Evolutionary conservation across 2,888 invertebrate species (phyloP).

Genomic region (Pheosia gnoma): DNA sequence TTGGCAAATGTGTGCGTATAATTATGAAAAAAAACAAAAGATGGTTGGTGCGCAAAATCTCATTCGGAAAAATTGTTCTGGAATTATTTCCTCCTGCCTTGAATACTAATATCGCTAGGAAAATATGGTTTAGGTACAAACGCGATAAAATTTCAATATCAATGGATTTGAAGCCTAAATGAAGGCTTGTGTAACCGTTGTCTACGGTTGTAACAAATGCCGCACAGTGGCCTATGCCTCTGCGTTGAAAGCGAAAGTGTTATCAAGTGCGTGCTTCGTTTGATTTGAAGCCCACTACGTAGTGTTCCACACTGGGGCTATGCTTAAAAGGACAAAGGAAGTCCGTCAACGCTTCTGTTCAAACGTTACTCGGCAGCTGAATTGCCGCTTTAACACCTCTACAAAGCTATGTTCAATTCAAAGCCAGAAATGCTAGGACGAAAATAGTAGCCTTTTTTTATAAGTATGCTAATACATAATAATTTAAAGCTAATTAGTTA

Average conservation of each 20-base stretch:
- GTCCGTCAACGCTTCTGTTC: conserved; percentile 38
- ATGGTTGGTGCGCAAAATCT: no score
- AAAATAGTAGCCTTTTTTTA: background rate
- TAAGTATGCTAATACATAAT: background rate
- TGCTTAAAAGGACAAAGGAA: conserved; percentile 60
- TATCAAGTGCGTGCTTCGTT: conserved; percentile 53
- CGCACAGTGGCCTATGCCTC: conserved; percentile 47
- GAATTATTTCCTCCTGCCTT: no score
- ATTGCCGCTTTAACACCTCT: background rate
- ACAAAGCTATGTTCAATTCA: background rate
- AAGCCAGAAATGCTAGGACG: no score
- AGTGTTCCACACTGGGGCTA: conserved; percentile 38
- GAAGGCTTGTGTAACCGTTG: conserved; percentile 1
- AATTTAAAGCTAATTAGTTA: background rate
- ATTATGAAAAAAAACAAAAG: no score
- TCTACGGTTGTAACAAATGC: conserved; percentile 26
- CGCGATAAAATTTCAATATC: background rate
- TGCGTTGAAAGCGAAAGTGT: conserved; percentile 73
- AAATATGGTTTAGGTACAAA: background rate
- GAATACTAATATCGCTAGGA: no score
- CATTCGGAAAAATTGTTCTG: no score
- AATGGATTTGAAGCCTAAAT: background rate
- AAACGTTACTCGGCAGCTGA: background rate
- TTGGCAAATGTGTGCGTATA: no score
- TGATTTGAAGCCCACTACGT: conserved; percentile 34